These are phyloP conservation scores for Psylliodes chrysocephalus DNA, from an alignment of 2,888 invertebrate species.

Conservation along the genomic window DNA sequence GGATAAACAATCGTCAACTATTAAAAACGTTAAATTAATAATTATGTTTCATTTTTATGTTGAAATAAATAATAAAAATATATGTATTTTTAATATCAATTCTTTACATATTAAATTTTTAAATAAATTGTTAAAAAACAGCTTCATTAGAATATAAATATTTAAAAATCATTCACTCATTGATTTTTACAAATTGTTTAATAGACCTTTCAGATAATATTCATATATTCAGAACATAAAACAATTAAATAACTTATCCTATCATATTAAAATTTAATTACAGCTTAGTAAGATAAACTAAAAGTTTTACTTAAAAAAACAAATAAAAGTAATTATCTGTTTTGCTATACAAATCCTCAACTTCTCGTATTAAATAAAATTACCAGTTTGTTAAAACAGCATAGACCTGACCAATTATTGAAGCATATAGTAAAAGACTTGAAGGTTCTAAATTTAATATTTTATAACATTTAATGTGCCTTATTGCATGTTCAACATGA, in stretches of 20 bases:
- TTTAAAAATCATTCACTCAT: too few relatives aligned
- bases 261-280: too few relatives aligned
- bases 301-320: too few relatives aligned
- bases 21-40: not conserved
- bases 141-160: too few relatives aligned
- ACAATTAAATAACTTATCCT: too few relatives aligned
- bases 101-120: too few relatives aligned
- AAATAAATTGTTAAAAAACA: too few relatives aligned
- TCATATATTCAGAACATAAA: too few relatives aligned
- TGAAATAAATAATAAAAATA: not conserved
- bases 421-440: not conserved
- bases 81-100: too few relatives aligned
- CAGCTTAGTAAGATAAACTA: too few relatives aligned
- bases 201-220: too few relatives aligned
- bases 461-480: slow-evolving; percentile 6
- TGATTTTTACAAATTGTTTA: too few relatives aligned
- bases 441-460: slow-evolving; percentile 1
- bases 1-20: not conserved
- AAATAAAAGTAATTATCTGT: not conserved
- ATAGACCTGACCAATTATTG: not conserved
- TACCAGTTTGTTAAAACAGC: not conserved
- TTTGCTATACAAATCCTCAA: not conserved
- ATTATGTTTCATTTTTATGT: not conserved
- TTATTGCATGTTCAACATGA: slow-evolving; percentile 3
- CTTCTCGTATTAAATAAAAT: not conserved